Base-by-base conservation (phyloP, 2,113 vertebrate genomes). In the Platichthys flesus region DNA sequence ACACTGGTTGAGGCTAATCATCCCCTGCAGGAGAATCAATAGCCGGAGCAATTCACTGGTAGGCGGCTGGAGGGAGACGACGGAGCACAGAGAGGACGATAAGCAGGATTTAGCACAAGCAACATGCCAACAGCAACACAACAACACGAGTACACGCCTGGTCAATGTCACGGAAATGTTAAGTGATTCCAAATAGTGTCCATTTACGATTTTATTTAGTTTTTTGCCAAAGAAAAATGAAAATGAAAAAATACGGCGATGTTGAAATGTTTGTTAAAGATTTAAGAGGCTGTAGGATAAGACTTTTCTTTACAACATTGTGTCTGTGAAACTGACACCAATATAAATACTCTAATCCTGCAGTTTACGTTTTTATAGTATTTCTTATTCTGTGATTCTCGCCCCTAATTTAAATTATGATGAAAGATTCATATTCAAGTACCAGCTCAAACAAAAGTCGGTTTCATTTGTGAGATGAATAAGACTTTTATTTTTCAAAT, bases 1-100 rank as follows among this genome's bases (percentile, higher is more conserved):
- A 92, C 89, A 89, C 85, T 74, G 87, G 91, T 90, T 81, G 74
- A 79, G 84, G 87, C 87, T 91, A 92, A 93, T 93, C 89, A 91
- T 87, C 77, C 77, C 87, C 83, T 74, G 81, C n/a, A 83, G 89
- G 83, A 79, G 83, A 85, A 91, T 92, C 89, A 84, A 90, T 91
- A 90, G 75, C 72, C 72, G 20, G 71, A n/a, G 42, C 83, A 66
- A 79, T 88, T 84, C 81, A 78, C 52, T 35, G 55, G 67, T 68
- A 83, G 49, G 49, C 49, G 67, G 45, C 49, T 65, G 45, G 70
- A 79, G 56, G 24, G 52, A 51, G 66, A 61, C 40, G 51, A 58
- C 75, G 74, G 72, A 52, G 68, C 59, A 62, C 42, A 64, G 68
- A 67, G 65, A 59, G 52, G 73, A 72, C 63, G 56, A 87, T 79